Percentiles rank a stretch among this genome's conserved stretches.
phyloP scores from a whole-genome alignment of 2,113 vertebrate species.

The Thamnaconus septentrionalis region DNA sequence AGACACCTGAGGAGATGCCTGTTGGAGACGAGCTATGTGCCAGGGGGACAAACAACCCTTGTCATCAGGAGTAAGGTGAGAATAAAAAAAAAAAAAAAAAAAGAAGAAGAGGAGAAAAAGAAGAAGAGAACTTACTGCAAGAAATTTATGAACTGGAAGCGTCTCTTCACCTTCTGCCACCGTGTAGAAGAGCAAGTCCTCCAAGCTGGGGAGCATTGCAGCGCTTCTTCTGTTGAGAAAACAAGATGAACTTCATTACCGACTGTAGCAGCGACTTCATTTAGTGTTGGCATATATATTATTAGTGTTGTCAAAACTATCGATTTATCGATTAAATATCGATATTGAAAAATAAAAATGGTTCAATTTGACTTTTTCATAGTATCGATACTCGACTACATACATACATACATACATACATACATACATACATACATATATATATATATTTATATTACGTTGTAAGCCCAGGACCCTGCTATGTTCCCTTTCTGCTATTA shows the following conservation, averaged over 20 bases:
- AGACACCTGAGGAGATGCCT: background rate
- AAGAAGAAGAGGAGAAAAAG: conserved; percentile 14
- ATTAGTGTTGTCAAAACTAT: too few relatives aligned
- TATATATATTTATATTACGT: too few relatives aligned
- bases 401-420: too few relatives aligned
- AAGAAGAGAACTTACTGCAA: conserved; percentile 80
- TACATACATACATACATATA: too few relatives aligned
- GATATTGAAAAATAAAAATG: too few relatives aligned
- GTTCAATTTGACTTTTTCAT: too few relatives aligned
- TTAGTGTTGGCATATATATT: too few relatives aligned
- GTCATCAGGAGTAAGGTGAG: background rate
- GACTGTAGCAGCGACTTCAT: background rate
- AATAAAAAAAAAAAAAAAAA: background rate
- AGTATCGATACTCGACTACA: too few relatives aligned
- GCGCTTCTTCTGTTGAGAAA: conserved; percentile 79
- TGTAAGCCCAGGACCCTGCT: too few relatives aligned
- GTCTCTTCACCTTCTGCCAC: conserved; percentile 77
- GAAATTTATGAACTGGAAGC: conserved; percentile 80
- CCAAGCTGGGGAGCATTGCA: conserved; percentile 88
- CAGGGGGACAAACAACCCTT: background rate
- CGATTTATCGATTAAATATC: too few relatives aligned
- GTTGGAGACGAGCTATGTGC: too few relatives aligned
- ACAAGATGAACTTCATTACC: background rate
- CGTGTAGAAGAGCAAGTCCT: conserved; percentile 93
- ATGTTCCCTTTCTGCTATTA: too few relatives aligned